phyloP scores from a whole-genome alignment of 2,113 vertebrate species.

The Malurus cyaneus region DNA sequence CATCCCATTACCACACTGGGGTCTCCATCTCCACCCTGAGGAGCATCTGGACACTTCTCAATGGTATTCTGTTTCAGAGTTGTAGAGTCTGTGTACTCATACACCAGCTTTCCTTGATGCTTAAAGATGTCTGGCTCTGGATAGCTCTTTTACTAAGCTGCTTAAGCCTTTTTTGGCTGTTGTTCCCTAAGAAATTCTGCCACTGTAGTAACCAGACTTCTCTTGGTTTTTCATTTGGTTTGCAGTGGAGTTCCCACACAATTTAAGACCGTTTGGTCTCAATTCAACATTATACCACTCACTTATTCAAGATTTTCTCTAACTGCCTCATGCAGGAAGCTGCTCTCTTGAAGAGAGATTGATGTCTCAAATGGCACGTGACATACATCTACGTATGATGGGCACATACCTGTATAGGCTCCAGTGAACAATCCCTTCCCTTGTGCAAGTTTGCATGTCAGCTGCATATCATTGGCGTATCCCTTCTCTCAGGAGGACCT shows the following conservation, averaged over 20 bases:
- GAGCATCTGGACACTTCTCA: background rate
- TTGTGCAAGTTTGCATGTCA: background rate
- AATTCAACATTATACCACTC: background rate
- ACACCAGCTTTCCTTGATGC: background rate
- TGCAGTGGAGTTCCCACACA: background rate
- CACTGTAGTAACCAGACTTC: background rate
- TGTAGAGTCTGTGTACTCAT: background rate
- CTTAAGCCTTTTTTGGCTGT: slow-evolving; percentile 6
- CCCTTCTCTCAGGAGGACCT: background rate
- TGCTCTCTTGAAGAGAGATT: background rate
- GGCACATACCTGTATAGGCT: background rate
- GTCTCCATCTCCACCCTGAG: too few relatives aligned
- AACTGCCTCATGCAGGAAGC: background rate
- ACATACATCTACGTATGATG: background rate
- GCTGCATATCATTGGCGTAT: background rate
- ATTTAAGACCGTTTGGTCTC: background rate
- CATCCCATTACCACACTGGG: background rate
- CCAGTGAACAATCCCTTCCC: background rate
- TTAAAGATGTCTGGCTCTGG: background rate
- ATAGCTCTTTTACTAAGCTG: background rate
- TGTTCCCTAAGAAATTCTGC: background rate
- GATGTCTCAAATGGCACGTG: background rate
- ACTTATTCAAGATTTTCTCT: background rate
- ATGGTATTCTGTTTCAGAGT: background rate
- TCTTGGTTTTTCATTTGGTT: background rate